These are phyloP conservation scores for Heterotilapia buettikoferi DNA, from an alignment of 2,113 vertebrate species.

Conservation along the genomic window DNA sequence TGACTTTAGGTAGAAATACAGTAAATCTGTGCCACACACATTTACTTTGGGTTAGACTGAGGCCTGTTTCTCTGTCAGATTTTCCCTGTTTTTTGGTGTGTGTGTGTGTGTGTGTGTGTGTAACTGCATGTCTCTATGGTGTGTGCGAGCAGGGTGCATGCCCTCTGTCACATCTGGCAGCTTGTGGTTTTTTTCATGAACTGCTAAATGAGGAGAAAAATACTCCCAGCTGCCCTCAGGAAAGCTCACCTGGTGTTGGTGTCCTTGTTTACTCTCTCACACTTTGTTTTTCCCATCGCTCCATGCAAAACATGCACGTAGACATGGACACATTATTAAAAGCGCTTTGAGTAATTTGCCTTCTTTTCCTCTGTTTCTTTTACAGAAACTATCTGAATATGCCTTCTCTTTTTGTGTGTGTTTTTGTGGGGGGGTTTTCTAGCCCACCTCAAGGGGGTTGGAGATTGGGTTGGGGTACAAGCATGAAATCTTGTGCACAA, in stretches of 20 bases:
- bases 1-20: constrained; percentile 20
- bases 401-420: not conserved
- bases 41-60: not conserved
- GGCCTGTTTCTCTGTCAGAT: not conserved
- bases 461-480: not conserved
- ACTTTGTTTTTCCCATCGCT: not conserved
- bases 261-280: not conserved
- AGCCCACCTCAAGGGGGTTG: not conserved
- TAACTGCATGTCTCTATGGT: constrained; percentile 30
- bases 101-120: constrained; percentile 20
- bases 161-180: constrained; percentile 62
- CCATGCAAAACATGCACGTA: not conserved
- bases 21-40: constrained; percentile 23
- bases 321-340: not conserved
- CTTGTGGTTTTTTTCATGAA: constrained; percentile 56
- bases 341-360: not conserved
- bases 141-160: constrained; percentile 37
- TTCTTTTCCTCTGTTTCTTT: not conserved
- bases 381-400: not conserved
- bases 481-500: not conserved
- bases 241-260: constrained; percentile 51
- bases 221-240: constrained; percentile 58
- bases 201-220: constrained; percentile 65
- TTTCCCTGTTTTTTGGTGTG: not conserved
- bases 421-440: rapidly evolving